Evolutionary conservation across 2,888 invertebrate species (phyloP).

Genomic region (Cosmopolites sordidus): DNA sequence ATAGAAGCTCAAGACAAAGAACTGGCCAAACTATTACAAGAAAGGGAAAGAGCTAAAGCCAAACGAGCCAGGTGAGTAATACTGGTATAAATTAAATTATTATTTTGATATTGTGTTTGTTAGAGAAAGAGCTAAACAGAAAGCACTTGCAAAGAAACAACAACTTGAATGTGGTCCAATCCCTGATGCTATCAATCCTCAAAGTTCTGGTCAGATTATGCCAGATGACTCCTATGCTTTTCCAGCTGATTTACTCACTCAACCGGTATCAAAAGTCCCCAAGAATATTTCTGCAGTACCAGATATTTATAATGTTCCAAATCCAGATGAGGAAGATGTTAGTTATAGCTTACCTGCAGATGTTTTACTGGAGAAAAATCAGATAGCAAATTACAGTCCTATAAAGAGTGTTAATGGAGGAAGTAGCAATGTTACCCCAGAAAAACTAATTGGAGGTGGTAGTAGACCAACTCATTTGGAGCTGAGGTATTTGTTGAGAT

Average conservation of each 20-base stretch:
- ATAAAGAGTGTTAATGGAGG: slow-evolving; percentile 20
- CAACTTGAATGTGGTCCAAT: slow-evolving; percentile 35
- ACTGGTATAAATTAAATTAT: background rate
- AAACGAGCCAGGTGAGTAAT: slow-evolving; percentile 53
- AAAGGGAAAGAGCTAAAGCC: slow-evolving; percentile 66
- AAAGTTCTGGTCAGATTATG: slow-evolving; percentile 37
- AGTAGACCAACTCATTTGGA: slow-evolving; percentile 46
- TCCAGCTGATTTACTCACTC: slow-evolving; percentile 52
- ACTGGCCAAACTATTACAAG: slow-evolving; percentile 70
- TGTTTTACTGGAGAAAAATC: slow-evolving; percentile 27
- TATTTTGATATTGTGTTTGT: background rate
- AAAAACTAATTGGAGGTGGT: slow-evolving; percentile 18
- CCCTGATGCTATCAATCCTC: slow-evolving; percentile 25
- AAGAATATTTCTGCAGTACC: slow-evolving; percentile 32
- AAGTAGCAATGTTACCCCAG: slow-evolving; percentile 24
- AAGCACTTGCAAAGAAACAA: slow-evolving; percentile 54
- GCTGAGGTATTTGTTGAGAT: slow-evolving; percentile 37
- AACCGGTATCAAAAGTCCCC: slow-evolving; percentile 36
- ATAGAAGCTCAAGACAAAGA: slow-evolving; percentile 79
- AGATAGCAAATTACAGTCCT: slow-evolving; percentile 27
- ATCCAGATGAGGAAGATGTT: slow-evolving; percentile 42
- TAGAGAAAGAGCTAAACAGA: slow-evolving; percentile 63
- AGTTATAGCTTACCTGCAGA: slow-evolving; percentile 49
- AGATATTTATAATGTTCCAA: slow-evolving; percentile 38
- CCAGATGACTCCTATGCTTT: slow-evolving; percentile 52